A percentile compares a stretch with the other conserved stretches of the same genome.
Conservation (phyloP, 2,888 invertebrate species). For the Gortyna flavago region DNA sequence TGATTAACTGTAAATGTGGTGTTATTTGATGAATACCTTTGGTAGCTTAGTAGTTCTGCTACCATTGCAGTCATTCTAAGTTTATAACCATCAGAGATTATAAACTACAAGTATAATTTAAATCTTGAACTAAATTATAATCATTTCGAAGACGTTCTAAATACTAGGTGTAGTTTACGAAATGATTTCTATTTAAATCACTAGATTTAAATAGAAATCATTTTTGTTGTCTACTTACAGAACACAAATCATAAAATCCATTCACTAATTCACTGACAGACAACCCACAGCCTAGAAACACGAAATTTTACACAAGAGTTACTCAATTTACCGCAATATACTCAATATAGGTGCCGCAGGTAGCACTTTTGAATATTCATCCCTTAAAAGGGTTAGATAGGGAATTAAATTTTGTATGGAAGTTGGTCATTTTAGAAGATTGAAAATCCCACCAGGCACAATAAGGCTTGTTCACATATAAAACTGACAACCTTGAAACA, state of each 20-base stretch:
- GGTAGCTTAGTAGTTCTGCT: neutral
- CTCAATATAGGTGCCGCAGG: no score
- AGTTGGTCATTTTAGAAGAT: neutral
- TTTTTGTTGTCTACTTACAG: neutral
- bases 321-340: no score
- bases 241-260: neutral
- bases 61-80: neutral
- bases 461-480: neutral
- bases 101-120: neutral
- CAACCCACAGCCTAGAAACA: neutral
- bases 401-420: neutral
- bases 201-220: no score
- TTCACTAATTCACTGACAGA: neutral
- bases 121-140: neutral
- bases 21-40: conserved; percentile 3
- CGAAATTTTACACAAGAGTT: neutral
- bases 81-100: neutral
- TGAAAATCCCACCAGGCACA: no score
- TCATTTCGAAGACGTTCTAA: neutral
- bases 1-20: conserved; percentile 2
- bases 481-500: neutral
- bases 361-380: neutral
- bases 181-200: neutral
- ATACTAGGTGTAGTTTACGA: neutral
- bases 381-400: neutral